A percentile compares a stretch with the other conserved stretches of the same genome.
phyloP scores from a whole-genome alignment of 2,113 vertebrate genomes.

The Columba janthina region DNA sequence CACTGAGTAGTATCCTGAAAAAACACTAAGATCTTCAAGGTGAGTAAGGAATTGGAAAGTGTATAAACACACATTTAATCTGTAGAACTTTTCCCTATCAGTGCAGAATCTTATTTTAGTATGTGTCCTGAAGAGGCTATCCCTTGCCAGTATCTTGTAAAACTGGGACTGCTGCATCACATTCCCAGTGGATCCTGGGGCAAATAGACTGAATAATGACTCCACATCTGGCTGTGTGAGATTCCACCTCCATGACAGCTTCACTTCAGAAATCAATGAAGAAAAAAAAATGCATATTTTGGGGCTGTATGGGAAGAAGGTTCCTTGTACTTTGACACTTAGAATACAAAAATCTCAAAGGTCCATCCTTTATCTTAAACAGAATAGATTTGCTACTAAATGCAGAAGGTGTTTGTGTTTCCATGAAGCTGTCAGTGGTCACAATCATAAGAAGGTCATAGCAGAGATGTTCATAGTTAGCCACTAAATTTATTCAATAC shows the following conservation, averaged over 20 bases:
- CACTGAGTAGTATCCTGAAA: neutral
- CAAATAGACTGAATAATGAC: neutral
- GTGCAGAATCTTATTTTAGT: neutral
- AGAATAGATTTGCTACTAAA: neutral
- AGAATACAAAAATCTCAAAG: neutral
- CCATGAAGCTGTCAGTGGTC: neutral
- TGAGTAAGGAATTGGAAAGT: neutral
- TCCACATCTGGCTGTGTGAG: rapidly evolving
- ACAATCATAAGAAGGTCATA: neutral
- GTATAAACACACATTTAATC: neutral
- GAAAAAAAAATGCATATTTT: neutral
- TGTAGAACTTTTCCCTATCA: neutral
- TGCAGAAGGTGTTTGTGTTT: neutral
- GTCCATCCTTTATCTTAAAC: neutral
- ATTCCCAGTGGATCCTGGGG: neutral
- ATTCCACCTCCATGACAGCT: neutral
- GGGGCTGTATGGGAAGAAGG: neutral
- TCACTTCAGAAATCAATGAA: neutral
- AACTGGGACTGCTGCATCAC: neutral
- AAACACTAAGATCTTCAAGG: neutral
- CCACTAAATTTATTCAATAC: slow-evolving; percentile 11
- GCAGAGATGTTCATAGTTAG: neutral
- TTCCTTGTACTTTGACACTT: neutral
- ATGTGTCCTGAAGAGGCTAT: neutral
- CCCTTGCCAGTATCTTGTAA: neutral